These are phyloP conservation scores for Mycogona germanica DNA, from an alignment of 2,888 invertebrate genomes.

Conservation along the genomic window DNA sequence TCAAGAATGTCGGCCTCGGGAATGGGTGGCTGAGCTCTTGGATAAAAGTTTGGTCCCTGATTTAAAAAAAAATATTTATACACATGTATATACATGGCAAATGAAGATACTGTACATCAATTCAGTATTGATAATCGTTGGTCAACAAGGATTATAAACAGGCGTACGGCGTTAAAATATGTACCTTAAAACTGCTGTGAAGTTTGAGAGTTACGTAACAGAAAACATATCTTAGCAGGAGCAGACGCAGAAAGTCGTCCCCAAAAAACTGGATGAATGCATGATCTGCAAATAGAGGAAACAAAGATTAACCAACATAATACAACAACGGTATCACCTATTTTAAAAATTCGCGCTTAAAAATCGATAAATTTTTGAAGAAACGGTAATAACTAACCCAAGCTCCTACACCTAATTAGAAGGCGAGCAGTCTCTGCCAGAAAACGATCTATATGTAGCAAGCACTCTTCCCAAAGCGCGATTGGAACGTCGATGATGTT, in stretches of 20 bases:
- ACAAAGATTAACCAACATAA: too few relatives aligned
- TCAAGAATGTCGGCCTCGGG: conserved; percentile 78
- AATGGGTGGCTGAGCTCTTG: conserved; percentile 70
- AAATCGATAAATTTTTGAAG: not conserved
- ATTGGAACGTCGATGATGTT: conserved; percentile 74
- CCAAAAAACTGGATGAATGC: conserved; percentile 69
- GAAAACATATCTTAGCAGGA: conserved; percentile 82
- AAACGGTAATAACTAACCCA: conserved; percentile 53
- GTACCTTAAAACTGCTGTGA: conserved; percentile 59
- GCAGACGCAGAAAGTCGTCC: conserved; percentile 82
- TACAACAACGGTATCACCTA: not conserved
- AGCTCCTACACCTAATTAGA: conserved; percentile 59
- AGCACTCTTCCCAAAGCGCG: conserved; percentile 81
- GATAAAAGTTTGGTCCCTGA: conserved; percentile 71
- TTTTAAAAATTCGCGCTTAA: not conserved
- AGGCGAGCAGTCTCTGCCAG: conserved; percentile 76
- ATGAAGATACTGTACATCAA: too few relatives aligned
- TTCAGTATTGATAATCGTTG: too few relatives aligned
- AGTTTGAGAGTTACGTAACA: conserved; percentile 80
- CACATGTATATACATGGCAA: too few relatives aligned
- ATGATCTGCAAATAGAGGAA: conserved; percentile 31
- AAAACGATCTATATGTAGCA: conserved; percentile 75
- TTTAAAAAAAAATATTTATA: conserved; percentile 7
- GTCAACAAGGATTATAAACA: too few relatives aligned
- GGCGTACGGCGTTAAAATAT: not conserved